These are phyloP conservation scores for Sturnira hondurensis DNA, from an alignment of 2,113 vertebrate species.

Conservation along the genomic window DNA sequence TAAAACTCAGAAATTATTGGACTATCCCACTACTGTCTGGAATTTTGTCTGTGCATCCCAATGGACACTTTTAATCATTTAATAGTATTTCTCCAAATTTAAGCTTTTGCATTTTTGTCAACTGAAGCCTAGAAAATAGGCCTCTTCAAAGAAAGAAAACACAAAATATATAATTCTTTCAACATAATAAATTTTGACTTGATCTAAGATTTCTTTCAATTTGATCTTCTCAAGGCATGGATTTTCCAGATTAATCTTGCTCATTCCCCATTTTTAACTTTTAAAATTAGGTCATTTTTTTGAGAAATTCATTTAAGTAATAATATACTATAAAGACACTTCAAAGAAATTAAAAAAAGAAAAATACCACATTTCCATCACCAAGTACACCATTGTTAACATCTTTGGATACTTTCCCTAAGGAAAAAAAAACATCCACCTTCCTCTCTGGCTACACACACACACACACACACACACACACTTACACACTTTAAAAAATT, in stretches of 20 bases:
- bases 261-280: neutral
- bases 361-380: neutral
- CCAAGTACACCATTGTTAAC: neutral
- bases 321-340: neutral
- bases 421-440: neutral
- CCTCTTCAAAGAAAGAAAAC: neutral
- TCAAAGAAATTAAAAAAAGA: neutral
- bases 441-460: neutral
- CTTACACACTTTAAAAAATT: neutral
- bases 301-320: neutral
- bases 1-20: neutral
- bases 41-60: neutral
- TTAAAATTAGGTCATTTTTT: neutral
- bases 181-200: neutral
- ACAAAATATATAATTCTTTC: neutral
- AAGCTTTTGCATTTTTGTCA: neutral
- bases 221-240: neutral
- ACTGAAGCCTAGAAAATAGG: neutral
- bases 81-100: constrained; percentile 12
- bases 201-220: neutral
- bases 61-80: neutral
- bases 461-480: neutral
- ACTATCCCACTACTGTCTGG: neutral
- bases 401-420: neutral
- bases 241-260: neutral